phyloP scores from a whole-genome alignment of 2,113 vertebrate genomes.

The Scalopus aquaticus region DNA sequence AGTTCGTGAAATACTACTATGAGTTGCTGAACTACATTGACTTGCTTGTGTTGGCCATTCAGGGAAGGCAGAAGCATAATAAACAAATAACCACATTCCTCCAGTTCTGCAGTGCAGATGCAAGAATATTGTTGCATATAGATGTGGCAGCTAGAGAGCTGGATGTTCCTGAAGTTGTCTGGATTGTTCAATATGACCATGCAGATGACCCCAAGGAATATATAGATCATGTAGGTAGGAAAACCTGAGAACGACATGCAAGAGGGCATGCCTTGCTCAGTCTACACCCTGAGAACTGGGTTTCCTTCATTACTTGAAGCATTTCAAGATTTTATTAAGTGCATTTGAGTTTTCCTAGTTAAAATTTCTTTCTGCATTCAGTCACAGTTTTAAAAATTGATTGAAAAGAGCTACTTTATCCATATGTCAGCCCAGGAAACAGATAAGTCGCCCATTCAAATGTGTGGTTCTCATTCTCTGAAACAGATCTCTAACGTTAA shows the following conservation, averaged over 20 bases:
- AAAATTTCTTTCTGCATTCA: slow-evolving; percentile 97
- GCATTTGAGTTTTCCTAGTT: slow-evolving; percentile 99
- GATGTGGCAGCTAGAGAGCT: slow-evolving; percentile 96
- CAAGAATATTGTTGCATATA: slow-evolving; percentile 95
- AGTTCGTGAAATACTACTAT: slow-evolving; percentile 98
- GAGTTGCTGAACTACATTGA: slow-evolving; percentile 99
- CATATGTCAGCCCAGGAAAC: slow-evolving; percentile 98
- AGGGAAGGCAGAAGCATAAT: slow-evolving; percentile 99
- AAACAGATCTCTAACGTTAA: slow-evolving; percentile 97
- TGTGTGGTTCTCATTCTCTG: slow-evolving; percentile 97
- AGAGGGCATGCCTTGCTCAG: slow-evolving; percentile 96
- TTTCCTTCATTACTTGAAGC: slow-evolving; percentile 96
- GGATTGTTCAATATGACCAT: slow-evolving; percentile 98
- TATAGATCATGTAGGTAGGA: slow-evolving; percentile 97
- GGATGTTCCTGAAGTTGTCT: slow-evolving; percentile 98
- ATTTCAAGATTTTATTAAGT: slow-evolving; percentile 94
- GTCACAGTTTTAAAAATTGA: slow-evolving; percentile 97
- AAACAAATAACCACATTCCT: slow-evolving; percentile 99
- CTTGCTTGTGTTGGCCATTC: slow-evolving; percentile 97
- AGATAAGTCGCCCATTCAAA: slow-evolving; percentile 96
- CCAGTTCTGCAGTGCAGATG: slow-evolving; percentile 98
- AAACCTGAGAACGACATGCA: slow-evolving; percentile 94
- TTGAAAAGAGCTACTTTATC: slow-evolving; percentile 98
- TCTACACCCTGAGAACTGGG: slow-evolving; percentile 94
- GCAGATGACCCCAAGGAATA: slow-evolving; percentile 99